phyloP scores from a whole-genome alignment of 2,888 invertebrate genomes.

The Orchestes rusci region DNA sequence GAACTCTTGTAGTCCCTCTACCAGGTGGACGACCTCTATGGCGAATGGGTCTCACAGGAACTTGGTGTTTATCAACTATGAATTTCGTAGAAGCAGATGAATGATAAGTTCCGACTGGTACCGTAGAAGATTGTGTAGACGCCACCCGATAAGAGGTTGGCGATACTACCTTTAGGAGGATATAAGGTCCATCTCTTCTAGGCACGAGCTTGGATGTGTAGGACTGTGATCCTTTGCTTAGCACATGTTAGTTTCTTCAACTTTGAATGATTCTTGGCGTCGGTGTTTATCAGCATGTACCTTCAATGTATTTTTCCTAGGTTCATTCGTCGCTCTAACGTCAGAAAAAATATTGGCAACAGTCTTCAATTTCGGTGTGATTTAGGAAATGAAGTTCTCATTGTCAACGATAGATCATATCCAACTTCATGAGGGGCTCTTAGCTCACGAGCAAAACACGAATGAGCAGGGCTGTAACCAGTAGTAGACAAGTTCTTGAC shows the following conservation, averaged over 20 bases:
- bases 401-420: background rate
- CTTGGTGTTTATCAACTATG: background rate
- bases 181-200: constrained; percentile 17
- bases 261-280: constrained; percentile 20
- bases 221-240: constrained; percentile 26
- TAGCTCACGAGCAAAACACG: constrained; percentile 36
- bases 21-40: too few relatives aligned
- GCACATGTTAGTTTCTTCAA: constrained; percentile 28
- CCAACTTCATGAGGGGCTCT: constrained; percentile 33
- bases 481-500: constrained; percentile 30
- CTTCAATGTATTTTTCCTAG: constrained; percentile 18
- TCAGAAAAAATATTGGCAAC: background rate
- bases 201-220: constrained; percentile 31
- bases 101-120: background rate
- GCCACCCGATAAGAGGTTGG: background rate
- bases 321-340: constrained; percentile 14
- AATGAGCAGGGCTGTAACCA: constrained; percentile 33
- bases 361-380: constrained; percentile 3
- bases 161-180: background rate
- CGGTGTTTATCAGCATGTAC: constrained; percentile 11
- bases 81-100: background rate
- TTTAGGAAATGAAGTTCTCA: background rate
- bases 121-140: background rate
- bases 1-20: too few relatives aligned
- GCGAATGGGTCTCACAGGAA: background rate